Evolutionary conservation across 64 coral and sea anemone genomes (phyloP).

Genomic region (Porites lutea): DNA sequence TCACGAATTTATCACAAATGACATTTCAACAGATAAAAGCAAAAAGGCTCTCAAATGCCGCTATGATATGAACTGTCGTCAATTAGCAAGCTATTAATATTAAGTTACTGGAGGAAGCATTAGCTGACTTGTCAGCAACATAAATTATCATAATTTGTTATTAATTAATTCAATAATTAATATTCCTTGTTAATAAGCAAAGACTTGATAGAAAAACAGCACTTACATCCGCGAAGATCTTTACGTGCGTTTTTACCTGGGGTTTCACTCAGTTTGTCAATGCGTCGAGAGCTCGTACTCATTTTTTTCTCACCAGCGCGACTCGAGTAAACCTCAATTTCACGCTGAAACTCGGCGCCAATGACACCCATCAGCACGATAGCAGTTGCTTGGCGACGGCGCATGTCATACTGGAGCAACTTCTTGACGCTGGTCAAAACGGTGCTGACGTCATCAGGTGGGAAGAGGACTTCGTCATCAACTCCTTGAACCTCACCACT

Average conservation of each 20-base stretch:
- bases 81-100: too few relatives aligned
- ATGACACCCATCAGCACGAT: slow-evolving; percentile 98
- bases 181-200: not conserved
- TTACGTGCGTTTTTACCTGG: slow-evolving; percentile 38
- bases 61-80: too few relatives aligned
- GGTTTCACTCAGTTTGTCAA: slow-evolving; percentile 39
- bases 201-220: not conserved
- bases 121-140: too few relatives aligned
- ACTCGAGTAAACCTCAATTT: slow-evolving; percentile 80
- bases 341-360: slow-evolving; percentile 95
- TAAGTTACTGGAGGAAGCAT: too few relatives aligned
- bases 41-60: too few relatives aligned
- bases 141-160: too few relatives aligned
- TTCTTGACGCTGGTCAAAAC: slow-evolving; percentile 98
- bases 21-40: too few relatives aligned
- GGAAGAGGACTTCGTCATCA: slow-evolving; percentile 92
- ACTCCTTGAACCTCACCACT: slow-evolving; percentile 28
- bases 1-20: too few relatives aligned
- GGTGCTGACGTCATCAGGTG: slow-evolving; percentile 79
- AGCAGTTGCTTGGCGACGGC: slow-evolving; percentile 96
- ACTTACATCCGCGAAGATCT: slow-evolving; percentile 10
- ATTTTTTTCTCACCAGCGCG: slow-evolving; percentile 35
- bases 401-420: slow-evolving; percentile 94
- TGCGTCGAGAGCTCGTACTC: slow-evolving; percentile 14
- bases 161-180: too few relatives aligned